Evolutionary conservation across 2,888 invertebrate species (phyloP), one percentile per base, ranked within the genome.

Genomic region (Ophion ellenae): DNA sequence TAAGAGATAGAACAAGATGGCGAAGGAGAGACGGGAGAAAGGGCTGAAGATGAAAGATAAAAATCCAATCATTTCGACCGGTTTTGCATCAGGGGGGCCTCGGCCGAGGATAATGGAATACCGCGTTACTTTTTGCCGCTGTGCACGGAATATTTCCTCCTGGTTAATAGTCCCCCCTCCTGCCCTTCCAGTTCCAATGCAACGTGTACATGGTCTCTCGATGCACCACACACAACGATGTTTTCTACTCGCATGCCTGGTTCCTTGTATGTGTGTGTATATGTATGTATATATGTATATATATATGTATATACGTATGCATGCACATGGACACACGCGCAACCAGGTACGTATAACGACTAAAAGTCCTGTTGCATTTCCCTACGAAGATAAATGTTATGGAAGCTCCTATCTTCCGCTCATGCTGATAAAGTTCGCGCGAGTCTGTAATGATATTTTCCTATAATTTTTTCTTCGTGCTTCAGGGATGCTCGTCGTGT

Each of bases 31-130:
- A 87, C 45, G 71, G 57, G 81, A 84, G 69, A 73, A 83, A 86
- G 67, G 82, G 74, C 20, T 75, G 87, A 86, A 86, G 90, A 90
- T 88, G 90, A 84, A 84, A 91, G 91, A 91, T 91, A 92, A 91
- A 92, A 92, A 93, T 93, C 91, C 92, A 92, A 93, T 93, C 92
- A 91, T 93, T 93, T 93, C 91, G 91, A 92, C 91, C 92, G 93
- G 92, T 93, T 92, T 93, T 91, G 92, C 91, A 91, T 92, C 90
- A 89, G 87, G 86, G 74, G 20, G 67, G 32, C 74, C 75, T 70
- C 90, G 89, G 89, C 89, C 89, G 90, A 91, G 91, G 90, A 92
- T 92, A 92, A 92, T 91, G 91, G 91, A 92, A 92, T 91, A 91
- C 90, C 90, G 90, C 92, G 90, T 91, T 90, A 92, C 89, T 92